Base-by-base conservation (phyloP, 2,113 vertebrate genomes). In the Riparia riparia region DNA sequence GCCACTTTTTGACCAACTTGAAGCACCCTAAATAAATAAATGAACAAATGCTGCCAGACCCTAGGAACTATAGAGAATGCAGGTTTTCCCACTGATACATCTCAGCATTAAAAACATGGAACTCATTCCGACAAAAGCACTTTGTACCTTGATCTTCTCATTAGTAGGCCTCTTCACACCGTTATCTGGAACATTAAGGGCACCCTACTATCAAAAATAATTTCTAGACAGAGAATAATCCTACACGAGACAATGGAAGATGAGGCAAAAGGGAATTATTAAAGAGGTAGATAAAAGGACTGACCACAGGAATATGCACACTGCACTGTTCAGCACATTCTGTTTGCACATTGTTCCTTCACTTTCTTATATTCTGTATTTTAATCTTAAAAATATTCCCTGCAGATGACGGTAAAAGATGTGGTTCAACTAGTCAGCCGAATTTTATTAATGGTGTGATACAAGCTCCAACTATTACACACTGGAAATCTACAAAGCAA, bases 231-330 rank as follows among this genome's bases (percentile, higher is more conserved):
- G 21, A 53, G 57, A 82, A 34, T 15, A 84, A 82, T 72, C 57
- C 49, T 57, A 49, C 28, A 25, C 6, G 28, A 73, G 8, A 78
- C 28, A 83, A 60, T 0, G 6, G 37, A 54, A 87, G 45, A 29
- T 6, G 51, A 20, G 17, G 69, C 22, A 71, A 74, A 82, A 66
- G 7, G 39, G 28, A 68, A 74, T 34, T 86, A 34, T 6, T 71
- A 4, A 63, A 83, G 50, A 84, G 18, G 39, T 8, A 77, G 83
- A 24, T 32, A 56, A 79, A 63, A 64, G 42, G 15, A 53, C 5
- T 0, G 0, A 42, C 41, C 66, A n/a, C 25, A 32, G 64, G n/a
- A 39, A 76, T 6, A 65, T 1, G 14, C 29, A 51, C 5, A 5
- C 10, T 28, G 17, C n/a, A 7, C 2, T n/a, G n/a, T 8, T 49